These are phyloP conservation scores for Mungos mungo DNA, from an alignment of 2,113 vertebrate species.

Conservation along the genomic window DNA sequence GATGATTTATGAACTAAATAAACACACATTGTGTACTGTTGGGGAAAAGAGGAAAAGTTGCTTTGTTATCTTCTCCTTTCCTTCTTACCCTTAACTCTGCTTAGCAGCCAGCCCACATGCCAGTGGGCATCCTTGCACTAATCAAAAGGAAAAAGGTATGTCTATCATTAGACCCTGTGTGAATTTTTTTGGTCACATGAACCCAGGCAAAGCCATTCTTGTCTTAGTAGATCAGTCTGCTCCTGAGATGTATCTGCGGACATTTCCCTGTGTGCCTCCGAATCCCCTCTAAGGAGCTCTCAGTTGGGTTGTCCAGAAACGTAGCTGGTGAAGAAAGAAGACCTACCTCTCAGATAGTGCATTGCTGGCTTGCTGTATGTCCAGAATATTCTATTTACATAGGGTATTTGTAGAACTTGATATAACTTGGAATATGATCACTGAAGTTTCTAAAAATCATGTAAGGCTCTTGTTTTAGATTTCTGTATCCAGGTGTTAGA, in stretches of 20 bases:
- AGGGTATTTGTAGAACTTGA: constrained; percentile 5
- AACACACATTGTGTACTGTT: background rate
- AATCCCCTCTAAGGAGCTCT: background rate
- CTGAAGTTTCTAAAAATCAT: constrained; percentile 22
- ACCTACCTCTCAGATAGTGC: background rate
- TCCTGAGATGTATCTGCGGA: background rate
- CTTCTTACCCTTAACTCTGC: background rate
- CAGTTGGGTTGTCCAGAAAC: background rate
- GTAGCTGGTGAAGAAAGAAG: background rate
- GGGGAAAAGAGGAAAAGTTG: background rate
- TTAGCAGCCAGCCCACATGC: background rate
- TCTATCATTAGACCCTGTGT: background rate
- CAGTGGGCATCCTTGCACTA: background rate
- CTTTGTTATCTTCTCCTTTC: background rate
- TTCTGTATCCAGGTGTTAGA: background rate
- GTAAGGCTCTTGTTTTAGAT: constrained; percentile 42
- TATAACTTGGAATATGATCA: background rate
- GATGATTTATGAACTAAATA: background rate
- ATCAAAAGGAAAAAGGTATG: background rate
- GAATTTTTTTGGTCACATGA: background rate
- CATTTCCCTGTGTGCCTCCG: background rate
- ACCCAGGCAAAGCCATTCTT: background rate
- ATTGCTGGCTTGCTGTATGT: background rate
- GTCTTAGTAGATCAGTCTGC: background rate
- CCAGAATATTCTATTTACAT: constrained; percentile 33